Percentiles rank a stretch among this genome's conserved stretches.
phyloP scores from a whole-genome alignment of 92 coral and sea anemone genomes.

The Parazoanthus swiftii region DNA sequence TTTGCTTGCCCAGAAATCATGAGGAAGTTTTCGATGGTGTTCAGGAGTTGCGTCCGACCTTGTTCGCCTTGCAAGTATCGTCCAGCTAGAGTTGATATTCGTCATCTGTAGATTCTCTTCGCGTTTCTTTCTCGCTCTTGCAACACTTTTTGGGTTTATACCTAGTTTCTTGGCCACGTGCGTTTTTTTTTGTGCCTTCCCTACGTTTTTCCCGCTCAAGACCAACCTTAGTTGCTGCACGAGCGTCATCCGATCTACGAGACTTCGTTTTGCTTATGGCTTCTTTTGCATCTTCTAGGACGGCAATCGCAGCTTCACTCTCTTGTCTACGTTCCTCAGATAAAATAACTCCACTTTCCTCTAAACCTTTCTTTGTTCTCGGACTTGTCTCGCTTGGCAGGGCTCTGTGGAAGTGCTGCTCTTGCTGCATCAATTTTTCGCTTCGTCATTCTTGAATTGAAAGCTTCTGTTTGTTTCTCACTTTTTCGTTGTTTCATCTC shows the following conservation, averaged over 20 bases:
- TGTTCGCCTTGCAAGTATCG: slow-evolving; percentile 1
- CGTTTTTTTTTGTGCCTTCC: slow-evolving; percentile 4
- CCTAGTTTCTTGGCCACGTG: slow-evolving; percentile 24
- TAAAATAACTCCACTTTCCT: neutral
- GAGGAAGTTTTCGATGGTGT: slow-evolving; percentile 1
- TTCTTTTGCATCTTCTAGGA: slow-evolving; percentile 24
- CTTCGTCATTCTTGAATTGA: neutral
- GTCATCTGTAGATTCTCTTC: slow-evolving; percentile 15
- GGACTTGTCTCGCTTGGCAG: slow-evolving; percentile 14
- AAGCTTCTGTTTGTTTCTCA: neutral
- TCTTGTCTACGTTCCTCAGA: neutral
- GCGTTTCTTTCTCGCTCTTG: slow-evolving; percentile 17
- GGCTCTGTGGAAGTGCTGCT: neutral
- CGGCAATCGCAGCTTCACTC: neutral
- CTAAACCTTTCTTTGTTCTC: slow-evolving; percentile 6
- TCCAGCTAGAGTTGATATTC: slow-evolving; percentile 17
- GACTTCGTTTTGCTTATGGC: neutral
- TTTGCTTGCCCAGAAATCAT: slow-evolving; percentile 25
- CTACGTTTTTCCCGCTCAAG: slow-evolving; percentile 30
- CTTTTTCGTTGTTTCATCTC: neutral
- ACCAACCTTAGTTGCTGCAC: slow-evolving; percentile 26
- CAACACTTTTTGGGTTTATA: slow-evolving; percentile 2
- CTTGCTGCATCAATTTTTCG: slow-evolving; percentile 6
- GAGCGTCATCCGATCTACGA: neutral
- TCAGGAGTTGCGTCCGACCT: slow-evolving; percentile 5